Evolutionary conservation across 2,888 invertebrate genomes (phyloP).

Genomic region (Hipparchia sbordonii): DNA sequence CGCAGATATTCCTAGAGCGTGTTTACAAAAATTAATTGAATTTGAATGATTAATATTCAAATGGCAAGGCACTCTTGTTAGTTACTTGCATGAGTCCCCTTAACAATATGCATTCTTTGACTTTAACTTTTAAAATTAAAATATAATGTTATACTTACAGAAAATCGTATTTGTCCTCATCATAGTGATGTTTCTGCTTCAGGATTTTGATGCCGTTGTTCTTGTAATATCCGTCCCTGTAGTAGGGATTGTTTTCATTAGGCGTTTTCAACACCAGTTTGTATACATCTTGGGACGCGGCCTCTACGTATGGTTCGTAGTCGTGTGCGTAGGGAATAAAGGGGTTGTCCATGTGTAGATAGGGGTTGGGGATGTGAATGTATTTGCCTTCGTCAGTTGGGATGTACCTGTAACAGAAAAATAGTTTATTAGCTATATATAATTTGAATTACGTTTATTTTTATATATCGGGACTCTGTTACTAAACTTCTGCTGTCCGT

Average conservation of each 20-base stretch:
- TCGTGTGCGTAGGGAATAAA: slow-evolving; percentile 73
- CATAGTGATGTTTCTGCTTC: slow-evolving; percentile 74
- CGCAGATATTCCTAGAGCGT: too few relatives aligned
- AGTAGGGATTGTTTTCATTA: slow-evolving; percentile 68
- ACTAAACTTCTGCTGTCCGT: too few relatives aligned
- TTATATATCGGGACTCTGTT: too few relatives aligned
- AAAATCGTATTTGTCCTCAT: slow-evolving; percentile 79
- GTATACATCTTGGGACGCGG: slow-evolving; percentile 68
- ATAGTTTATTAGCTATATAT: slow-evolving; percentile 6
- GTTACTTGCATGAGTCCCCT: too few relatives aligned
- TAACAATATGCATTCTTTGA: neutral
- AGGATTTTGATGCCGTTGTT: slow-evolving; percentile 80
- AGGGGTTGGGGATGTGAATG: slow-evolving; percentile 79
- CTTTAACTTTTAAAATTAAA: neutral
- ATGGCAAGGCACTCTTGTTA: too few relatives aligned
- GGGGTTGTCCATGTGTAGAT: slow-evolving; percentile 78
- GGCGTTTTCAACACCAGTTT: slow-evolving; percentile 61
- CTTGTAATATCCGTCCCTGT: slow-evolving; percentile 77
- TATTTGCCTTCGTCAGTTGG: slow-evolving; percentile 78
- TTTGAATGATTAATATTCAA: too few relatives aligned
- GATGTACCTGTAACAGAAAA: slow-evolving; percentile 62
- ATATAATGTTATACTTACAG: slow-evolving; percentile 60
- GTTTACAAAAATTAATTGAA: too few relatives aligned
- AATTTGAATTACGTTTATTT: too few relatives aligned
- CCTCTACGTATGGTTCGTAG: slow-evolving; percentile 76